These are phyloP conservation scores for Dendrolimus kikuchii DNA, from an alignment of 1,140 invertebrate genomes.

Conservation along the genomic window DNA sequence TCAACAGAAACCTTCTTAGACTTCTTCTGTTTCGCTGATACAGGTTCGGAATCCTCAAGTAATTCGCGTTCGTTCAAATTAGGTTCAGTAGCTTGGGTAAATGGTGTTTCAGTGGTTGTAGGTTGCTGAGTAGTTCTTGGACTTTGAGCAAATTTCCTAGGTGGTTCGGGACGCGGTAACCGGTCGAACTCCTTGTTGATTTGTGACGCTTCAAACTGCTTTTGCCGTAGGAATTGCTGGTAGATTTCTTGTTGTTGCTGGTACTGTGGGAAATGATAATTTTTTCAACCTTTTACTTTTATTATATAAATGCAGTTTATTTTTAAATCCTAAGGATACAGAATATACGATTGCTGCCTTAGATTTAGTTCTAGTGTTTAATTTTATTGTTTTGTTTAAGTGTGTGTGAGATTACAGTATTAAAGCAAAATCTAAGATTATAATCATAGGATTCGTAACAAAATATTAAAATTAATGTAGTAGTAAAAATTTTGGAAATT, in stretches of 20 bases:
- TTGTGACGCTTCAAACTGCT: constrained; percentile 36
- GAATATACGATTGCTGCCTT: too few relatives aligned
- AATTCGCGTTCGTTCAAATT: constrained; percentile 47
- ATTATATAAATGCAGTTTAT: too few relatives aligned
- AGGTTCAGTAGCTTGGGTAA: constrained; percentile 34
- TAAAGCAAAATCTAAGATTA: too few relatives aligned
- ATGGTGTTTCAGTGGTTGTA: constrained; percentile 33
- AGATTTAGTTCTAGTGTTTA: too few relatives aligned
- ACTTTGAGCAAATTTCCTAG: constrained; percentile 40
- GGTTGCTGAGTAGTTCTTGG: constrained; percentile 21
- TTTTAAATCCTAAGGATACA: too few relatives aligned
- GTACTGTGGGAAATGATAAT: constrained; percentile 22
- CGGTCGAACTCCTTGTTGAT: constrained; percentile 27
- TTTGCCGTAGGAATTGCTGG: constrained; percentile 44
- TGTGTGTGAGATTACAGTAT: too few relatives aligned
- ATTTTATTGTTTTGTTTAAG: too few relatives aligned
- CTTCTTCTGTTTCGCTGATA: constrained; percentile 10
- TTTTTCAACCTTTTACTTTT: too few relatives aligned
- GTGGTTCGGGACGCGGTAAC: constrained; percentile 32
- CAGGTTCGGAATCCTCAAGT: constrained; percentile 27
- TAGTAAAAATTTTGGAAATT: background rate
- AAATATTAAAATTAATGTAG: too few relatives aligned
- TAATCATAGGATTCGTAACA: background rate
- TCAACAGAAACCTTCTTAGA: constrained; percentile 48
- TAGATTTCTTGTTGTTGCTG: constrained; percentile 49